Base-by-base conservation (phyloP, 2,113 vertebrate species). In the Catharus bicknelli region DNA sequence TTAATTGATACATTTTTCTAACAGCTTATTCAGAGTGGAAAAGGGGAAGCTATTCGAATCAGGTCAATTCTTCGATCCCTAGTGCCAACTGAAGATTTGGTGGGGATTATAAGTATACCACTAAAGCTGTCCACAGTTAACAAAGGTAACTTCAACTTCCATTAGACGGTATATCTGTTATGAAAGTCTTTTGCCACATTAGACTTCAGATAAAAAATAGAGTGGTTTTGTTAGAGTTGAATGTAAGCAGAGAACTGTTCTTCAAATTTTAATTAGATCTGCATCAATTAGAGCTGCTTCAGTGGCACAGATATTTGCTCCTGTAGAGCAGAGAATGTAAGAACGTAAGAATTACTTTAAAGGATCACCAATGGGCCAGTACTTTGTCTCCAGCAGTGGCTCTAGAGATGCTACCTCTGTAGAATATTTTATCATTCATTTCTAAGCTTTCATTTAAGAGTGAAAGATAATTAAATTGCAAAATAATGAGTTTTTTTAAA, bases 41-140 rank as follows among this genome's bases (percentile, higher is more conserved):
- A 99, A 97, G 99, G 99, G n/a, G 99, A 99, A 97, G 99, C 99
- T 86, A 98, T 99, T 85, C 98, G 99, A 83, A 99, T 99, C 76
- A 98, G 99, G 69, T 99, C 99, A 86, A 99, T 99, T 87, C 97
- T 99, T 94, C 99, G 99, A 77, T 99, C 99, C 72, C 96, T 99
- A n/a, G 99, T 99, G 40, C 99, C 99, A 25, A 99, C 98, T 1
- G 99, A 99, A 83, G 99, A 99, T 94, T 98, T 99, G 70, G 99
- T 99, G 51, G 99, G 99, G 45, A 99, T 99, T 89, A 99, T 99
- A 97, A 99, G 99, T 93, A 99, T 99, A 93, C 98, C 99, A 14
- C 97, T 99, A 61, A 99, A 99, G 86, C 97, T 99, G 95, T 98
- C 99, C n/a, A 96, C 98, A 40, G 96, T 98, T 78, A 99, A 99